Evolutionary conservation across 2,113 vertebrate species (phyloP).

Genomic region (Danionella cerebrum): DNA sequence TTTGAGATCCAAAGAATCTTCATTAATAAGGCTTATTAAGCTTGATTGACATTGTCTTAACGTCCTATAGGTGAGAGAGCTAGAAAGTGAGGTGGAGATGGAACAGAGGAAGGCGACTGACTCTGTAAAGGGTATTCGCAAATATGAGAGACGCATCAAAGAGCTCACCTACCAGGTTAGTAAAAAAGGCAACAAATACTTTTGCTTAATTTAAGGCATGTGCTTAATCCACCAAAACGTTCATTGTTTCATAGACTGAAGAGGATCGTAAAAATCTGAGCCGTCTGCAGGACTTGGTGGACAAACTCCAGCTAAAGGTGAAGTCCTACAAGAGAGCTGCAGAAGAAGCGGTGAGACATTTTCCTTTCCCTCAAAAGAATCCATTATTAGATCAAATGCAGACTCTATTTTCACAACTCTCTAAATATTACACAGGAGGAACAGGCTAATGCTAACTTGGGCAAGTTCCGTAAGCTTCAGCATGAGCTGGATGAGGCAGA

Average conservation of each 20-base stretch:
- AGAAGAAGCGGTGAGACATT: slow-evolving; percentile 52
- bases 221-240: not conserved
- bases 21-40: not conserved
- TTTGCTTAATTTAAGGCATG: not conserved
- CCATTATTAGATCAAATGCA: not conserved
- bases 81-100: slow-evolving; percentile 58
- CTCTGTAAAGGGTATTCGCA: slow-evolving; percentile 70
- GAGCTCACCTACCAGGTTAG: slow-evolving; percentile 70
- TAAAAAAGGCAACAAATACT: not conserved
- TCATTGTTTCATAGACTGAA: slow-evolving; percentile 37
- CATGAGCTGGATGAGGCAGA: slow-evolving; percentile 22
- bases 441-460: slow-evolving; percentile 41
- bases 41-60: not conserved
- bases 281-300: slow-evolving; percentile 66
- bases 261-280: slow-evolving; percentile 65
- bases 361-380: not conserved
- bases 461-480: slow-evolving; percentile 30
- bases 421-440: slow-evolving; percentile 34
- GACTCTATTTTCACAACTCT: not conserved
- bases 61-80: slow-evolving; percentile 59
- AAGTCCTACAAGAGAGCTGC: slow-evolving; percentile 68
- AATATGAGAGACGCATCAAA: slow-evolving; percentile 72
- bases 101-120: slow-evolving; percentile 55
- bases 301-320: slow-evolving; percentile 70
- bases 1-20: not conserved